Evolutionary conservation across 2,797 vertebrate species (phyloP).

Genomic region (Geotrypetes seraphini): DNA sequence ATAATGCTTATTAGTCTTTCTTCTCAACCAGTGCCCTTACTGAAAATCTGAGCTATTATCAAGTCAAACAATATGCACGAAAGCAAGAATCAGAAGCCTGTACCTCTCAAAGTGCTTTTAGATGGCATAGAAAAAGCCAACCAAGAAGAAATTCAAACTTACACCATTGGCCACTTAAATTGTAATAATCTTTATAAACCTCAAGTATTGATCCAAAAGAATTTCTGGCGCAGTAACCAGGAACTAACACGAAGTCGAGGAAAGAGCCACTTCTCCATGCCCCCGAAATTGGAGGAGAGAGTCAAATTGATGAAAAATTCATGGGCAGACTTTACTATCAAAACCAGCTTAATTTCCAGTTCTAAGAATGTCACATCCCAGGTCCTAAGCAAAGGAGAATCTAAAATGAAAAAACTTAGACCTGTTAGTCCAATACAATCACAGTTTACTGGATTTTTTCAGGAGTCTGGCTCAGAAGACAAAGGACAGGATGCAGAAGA

Average conservation of each 20-base stretch:
- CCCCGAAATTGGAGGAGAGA: not conserved
- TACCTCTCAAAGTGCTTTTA: slow-evolving; percentile 26
- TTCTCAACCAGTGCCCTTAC: too few relatives aligned
- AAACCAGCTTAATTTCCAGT: slow-evolving; percentile 6
- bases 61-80: too few relatives aligned
- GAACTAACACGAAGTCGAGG: not conserved
- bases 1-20: too few relatives aligned
- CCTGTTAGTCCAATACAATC: slow-evolving; percentile 1
- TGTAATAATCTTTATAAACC: slow-evolving; percentile 36
- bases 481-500: not conserved
- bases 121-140: slow-evolving; percentile 43
- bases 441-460: not conserved
- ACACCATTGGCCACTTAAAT: slow-evolving; percentile 51
- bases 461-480: not conserved
- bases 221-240: slow-evolving; percentile 26
- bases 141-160: slow-evolving; percentile 43
- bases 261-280: not conserved
- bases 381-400: too few relatives aligned
- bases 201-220: slow-evolving; percentile 12
- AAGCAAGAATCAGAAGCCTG: too few relatives aligned
- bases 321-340: slow-evolving; percentile 19
- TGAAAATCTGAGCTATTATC: too few relatives aligned
- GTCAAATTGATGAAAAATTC: slow-evolving; percentile 27
- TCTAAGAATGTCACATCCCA: too few relatives aligned
- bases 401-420: not conserved